Percentiles rank a stretch among this genome's conserved stretches.
Conservation (phyloP, 2,888 invertebrate genomes). For the Automeris io region DNA sequence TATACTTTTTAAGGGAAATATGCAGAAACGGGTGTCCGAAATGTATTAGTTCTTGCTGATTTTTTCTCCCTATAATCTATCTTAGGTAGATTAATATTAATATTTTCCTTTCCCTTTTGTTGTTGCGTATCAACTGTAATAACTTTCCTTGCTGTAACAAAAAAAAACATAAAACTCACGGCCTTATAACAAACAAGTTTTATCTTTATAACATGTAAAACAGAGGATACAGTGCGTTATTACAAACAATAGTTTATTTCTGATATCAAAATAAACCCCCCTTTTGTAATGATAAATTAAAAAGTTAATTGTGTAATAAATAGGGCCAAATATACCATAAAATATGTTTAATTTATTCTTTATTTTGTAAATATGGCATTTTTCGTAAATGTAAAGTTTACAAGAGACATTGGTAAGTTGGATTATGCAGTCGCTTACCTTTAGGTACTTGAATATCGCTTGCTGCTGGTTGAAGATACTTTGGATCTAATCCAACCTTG, state of each 20-base stretch:
- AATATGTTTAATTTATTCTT: too few relatives aligned
- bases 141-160: slow-evolving; percentile 29
- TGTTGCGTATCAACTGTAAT: slow-evolving; percentile 22
- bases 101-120: slow-evolving; percentile 59
- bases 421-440: slow-evolving; percentile 24
- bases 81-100: slow-evolving; percentile 48
- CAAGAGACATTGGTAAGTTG: background rate
- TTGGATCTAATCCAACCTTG: slow-evolving; percentile 56
- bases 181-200: too few relatives aligned
- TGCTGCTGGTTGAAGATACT: slow-evolving; percentile 54
- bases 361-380: too few relatives aligned
- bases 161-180: too few relatives aligned
- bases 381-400: too few relatives aligned
- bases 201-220: too few relatives aligned
- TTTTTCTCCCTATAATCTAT: slow-evolving; percentile 67
- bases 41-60: slow-evolving; percentile 45
- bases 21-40: slow-evolving; percentile 66
- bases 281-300: too few relatives aligned
- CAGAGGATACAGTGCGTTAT: too few relatives aligned
- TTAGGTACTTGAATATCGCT: slow-evolving; percentile 32
- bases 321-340: too few relatives aligned
- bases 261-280: too few relatives aligned
- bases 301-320: too few relatives aligned
- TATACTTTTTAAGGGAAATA: slow-evolving; percentile 47
- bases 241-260: too few relatives aligned